Evolutionary conservation across 2,797 vertebrate species (phyloP), one percentile per base, ranked within the genome.

Genomic region (Urophycis tenuis): DNA sequence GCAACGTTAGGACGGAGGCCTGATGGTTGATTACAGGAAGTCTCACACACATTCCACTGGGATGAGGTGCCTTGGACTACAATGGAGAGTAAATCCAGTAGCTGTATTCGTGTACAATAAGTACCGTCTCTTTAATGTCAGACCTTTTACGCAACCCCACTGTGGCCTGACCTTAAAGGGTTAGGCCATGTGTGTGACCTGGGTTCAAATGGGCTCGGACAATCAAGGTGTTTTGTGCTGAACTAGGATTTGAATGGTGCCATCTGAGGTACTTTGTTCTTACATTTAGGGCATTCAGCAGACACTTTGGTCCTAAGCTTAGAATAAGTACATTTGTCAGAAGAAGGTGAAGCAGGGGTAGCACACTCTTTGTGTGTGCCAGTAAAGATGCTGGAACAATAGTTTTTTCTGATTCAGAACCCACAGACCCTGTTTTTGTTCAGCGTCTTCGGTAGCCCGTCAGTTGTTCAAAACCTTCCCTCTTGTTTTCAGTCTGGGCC

Each of bases 141-240:
- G 22, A n/a, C 15, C 5, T n/a, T 60, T 60, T 60, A 60, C 6
- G n/a, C n/a, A 60, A 83, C 39, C 80, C 74, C 75, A 72, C 53
- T 41, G 9, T 75, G 75, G 25, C 39, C 36, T 80, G 82, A 77
- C 81, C 80, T 84, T 84, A 74, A 77, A 67, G 0, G 14, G 73
- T 76, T 85, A 87, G n/a, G n/a, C n/a, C n/a, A 84, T 80, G 82
- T 84, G 76, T 31, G 0, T 78, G 86, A 79, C 81, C 84, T 86
- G 77, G 81, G 78, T 85, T 78, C 22, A 71, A 77, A 60, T 19
- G 19, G 45, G 45, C 19, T 19, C 0, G 45, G 45, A 49, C 15
- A 39, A 11, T 10, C 36, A 39, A 11, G 36, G 36, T 19, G 19
- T 49, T 60, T 72, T 29, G 22, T 72, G 69, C 69, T 0, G 45